Evolutionary conservation across 2,113 vertebrate species (phyloP).

Genomic region (Cavia aperea): DNA sequence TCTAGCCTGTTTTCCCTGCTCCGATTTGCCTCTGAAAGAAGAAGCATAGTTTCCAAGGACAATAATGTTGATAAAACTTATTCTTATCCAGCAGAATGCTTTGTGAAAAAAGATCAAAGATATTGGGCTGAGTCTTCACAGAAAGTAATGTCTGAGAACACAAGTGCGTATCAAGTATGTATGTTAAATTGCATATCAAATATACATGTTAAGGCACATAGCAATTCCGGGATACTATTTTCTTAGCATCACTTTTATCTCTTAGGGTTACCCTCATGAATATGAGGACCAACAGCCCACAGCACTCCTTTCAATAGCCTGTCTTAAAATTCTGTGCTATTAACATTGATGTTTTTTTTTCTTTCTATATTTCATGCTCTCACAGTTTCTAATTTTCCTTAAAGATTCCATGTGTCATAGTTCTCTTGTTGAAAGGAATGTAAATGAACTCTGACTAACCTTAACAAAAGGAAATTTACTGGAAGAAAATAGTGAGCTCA

Average conservation of each 20-base stretch:
- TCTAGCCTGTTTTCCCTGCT: neutral
- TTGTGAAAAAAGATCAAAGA: neutral
- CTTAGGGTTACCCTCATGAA: neutral
- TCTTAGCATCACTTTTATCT: neutral
- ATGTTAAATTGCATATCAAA: neutral
- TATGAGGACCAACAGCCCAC: neutral
- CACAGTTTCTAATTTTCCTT: conserved; percentile 28
- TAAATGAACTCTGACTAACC: conserved; percentile 8
- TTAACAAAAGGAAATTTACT: conserved; percentile 22
- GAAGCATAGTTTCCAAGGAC: neutral
- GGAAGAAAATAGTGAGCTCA: neutral
- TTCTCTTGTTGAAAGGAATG: conserved; percentile 13
- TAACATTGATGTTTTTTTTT: conserved; percentile 34
- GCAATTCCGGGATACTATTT: neutral
- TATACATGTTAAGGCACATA: neutral
- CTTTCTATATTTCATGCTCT: conserved; percentile 22
- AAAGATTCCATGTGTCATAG: conserved; percentile 29
- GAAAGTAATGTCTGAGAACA: neutral
- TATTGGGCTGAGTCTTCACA: neutral
- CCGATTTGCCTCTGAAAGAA: neutral
- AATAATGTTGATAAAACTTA: neutral
- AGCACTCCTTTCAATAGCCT: conserved; percentile 25
- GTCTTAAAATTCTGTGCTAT: conserved; percentile 26
- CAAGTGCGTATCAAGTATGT: neutral
- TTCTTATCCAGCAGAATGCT: neutral